phyloP scores from a whole-genome alignment of 2,797 vertebrate genomes.

The Sphaeramia orbicularis region DNA sequence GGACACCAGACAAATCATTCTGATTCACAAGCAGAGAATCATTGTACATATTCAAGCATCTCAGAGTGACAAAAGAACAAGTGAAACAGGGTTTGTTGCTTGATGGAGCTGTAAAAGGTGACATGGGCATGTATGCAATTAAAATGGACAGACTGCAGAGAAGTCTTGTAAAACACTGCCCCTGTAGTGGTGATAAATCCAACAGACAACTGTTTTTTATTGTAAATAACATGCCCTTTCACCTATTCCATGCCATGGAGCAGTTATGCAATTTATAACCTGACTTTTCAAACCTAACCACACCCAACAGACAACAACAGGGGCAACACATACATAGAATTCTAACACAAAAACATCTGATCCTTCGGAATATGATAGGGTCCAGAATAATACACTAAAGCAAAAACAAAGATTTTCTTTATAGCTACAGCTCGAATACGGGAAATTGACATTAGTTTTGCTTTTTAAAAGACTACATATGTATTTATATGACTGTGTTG shows the following conservation, averaged over 20 bases:
- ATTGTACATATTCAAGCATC: conserved; percentile 81
- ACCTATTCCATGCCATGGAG: conserved; percentile 70
- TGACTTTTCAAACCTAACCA: conserved; percentile 69
- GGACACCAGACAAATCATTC: conserved; percentile 3
- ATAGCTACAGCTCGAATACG: neutral
- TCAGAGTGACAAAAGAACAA: conserved; percentile 67
- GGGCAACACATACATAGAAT: conserved; percentile 9
- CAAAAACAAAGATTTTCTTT: conserved; percentile 1
- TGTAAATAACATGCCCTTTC: conserved; percentile 50
- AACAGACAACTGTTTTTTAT: neutral
- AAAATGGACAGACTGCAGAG: conserved; percentile 57
- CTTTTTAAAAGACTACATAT: conserved; percentile 4
- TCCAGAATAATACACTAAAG: conserved; percentile 11
- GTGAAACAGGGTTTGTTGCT: conserved; percentile 49
- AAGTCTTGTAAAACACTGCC: conserved; percentile 62
- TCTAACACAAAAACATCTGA: conserved; percentile 15
- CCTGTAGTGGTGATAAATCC: conserved; percentile 5
- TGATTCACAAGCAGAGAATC: conserved; percentile 40
- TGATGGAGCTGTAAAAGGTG: conserved; percentile 74
- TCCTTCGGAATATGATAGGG: conserved; percentile 1
- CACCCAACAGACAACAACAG: conserved; percentile 67
- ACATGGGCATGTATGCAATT: conserved; percentile 53
- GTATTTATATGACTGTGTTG: conserved; percentile 22
- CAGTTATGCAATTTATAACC: conserved; percentile 50
- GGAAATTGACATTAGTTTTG: conserved; percentile 21